Evolutionary conservation across 2,797 vertebrate genomes (phyloP), one percentile per base, ranked within the genome.

Genomic region (Thunnus albacares): DNA sequence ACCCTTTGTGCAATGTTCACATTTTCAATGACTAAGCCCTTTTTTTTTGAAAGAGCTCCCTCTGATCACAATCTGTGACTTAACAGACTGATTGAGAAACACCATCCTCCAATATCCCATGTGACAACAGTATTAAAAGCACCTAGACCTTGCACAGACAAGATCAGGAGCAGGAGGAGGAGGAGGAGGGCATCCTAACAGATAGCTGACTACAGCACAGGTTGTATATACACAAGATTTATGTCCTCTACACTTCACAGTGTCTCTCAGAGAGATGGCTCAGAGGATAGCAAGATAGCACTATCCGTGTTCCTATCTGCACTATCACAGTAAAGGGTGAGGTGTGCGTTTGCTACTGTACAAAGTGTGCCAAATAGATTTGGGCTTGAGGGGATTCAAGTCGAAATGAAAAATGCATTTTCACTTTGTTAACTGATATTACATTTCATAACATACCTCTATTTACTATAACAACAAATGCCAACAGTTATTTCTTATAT

Each of bases 171-270:
- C 82, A 82, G 74, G 79, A 65, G 76, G 68, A 66, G 58, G 66
- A 75, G 74, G 70, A 63, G 76, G 47, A 85, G 11, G 80, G 85
- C 83, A 80, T 86, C 86, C 85, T 90, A 93, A 95, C 90, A 94
- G 94, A 94, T 91, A 90, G 93, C 94, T 95, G 94, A 94, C 92
- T 92, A 80, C 92, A 95, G 93, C 92, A 93, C 77, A 75, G 86
- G 88, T 90, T 86, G 88, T 95, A 95, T 94, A 94, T 95, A 93
- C 88, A 89, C 72, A 88, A 82, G 93, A 95, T 92, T 91, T 91
- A 94, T 94, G 93, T 93, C 78, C 91, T 78, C 84, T 66, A 84
- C 89, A 82, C 66, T 80, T 84, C 84, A 72, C 73, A 68, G 81
- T 89, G 89, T 90, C 90, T 92, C 81, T 83, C 52, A n/a, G 88